A percentile compares a stretch with the other conserved stretches of the same genome.
These are phyloP conservation scores for Crepidodera aurea DNA, from an alignment of 2,888 invertebrate species.

Conservation along the genomic window DNA sequence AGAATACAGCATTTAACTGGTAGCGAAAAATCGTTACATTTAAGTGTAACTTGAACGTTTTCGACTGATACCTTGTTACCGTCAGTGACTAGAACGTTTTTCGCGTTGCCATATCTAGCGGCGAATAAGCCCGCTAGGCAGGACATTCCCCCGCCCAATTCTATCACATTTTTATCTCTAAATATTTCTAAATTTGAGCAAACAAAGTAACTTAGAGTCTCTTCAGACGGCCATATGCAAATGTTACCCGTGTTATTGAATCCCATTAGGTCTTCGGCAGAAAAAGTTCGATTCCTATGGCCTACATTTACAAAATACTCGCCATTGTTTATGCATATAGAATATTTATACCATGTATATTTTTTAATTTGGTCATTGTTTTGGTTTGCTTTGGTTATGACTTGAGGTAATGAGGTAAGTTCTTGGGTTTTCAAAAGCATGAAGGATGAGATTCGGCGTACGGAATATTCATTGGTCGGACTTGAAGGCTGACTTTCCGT, in stretches of 20 bases:
- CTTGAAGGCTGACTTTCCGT: slow-evolving; percentile 60
- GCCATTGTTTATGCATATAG: slow-evolving; percentile 62
- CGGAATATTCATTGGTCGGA: slow-evolving; percentile 64
- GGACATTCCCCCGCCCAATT: slow-evolving; percentile 87
- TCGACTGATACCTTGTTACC: slow-evolving; percentile 80
- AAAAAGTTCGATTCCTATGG: slow-evolving; percentile 69
- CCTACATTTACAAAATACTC: slow-evolving; percentile 67
- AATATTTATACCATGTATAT: slow-evolving; percentile 72
- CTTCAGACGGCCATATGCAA: slow-evolving; percentile 83
- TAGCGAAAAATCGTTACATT: slow-evolving; percentile 68
- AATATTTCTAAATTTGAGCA: slow-evolving; percentile 72
- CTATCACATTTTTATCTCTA: slow-evolving; percentile 73
- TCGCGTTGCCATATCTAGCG: slow-evolving; percentile 72
- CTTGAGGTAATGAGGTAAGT: slow-evolving; percentile 43
- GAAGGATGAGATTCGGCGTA: slow-evolving; percentile 68
- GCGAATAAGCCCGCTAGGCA: slow-evolving; percentile 79
- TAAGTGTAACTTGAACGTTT: slow-evolving; percentile 73
- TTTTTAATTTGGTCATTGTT: slow-evolving; percentile 58
- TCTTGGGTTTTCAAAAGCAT: slow-evolving; percentile 65
- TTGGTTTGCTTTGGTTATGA: slow-evolving; percentile 31
- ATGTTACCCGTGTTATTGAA: slow-evolving; percentile 84
- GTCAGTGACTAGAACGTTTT: slow-evolving; percentile 75
- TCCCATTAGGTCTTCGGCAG: slow-evolving; percentile 77
- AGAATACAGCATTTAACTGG: slow-evolving; percentile 65
- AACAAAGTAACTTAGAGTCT: slow-evolving; percentile 74